Percentiles rank a stretch among this genome's conserved stretches.
Conservation (phyloP, 2,113 vertebrate genomes). For the Scolopax mira region DNA sequence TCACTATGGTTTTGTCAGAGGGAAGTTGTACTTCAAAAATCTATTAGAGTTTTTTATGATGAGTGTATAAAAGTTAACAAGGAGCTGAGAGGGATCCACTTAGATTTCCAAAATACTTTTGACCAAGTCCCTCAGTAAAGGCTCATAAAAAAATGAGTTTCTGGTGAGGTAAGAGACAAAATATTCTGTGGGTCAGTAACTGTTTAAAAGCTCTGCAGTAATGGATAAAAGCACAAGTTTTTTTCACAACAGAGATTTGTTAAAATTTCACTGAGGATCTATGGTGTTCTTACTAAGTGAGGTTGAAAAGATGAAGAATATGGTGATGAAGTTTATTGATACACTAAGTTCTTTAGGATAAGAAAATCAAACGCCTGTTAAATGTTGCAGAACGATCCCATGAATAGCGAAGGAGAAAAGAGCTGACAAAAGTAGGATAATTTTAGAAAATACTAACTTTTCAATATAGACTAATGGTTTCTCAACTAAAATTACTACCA, state of each 20-base stretch:
- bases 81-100: neutral
- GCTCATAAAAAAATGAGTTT: neutral
- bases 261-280: neutral
- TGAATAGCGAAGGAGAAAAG: neutral
- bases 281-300: neutral
- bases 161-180: neutral
- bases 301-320: neutral
- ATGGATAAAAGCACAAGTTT: neutral
- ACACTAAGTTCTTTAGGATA: neutral
- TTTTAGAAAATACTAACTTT: neutral
- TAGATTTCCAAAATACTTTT: neutral
- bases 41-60: neutral
- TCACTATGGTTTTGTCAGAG: neutral
- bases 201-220: neutral
- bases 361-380: neutral
- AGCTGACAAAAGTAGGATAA: neutral
- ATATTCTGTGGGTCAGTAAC: neutral
- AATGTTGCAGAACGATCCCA: neutral
- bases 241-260: neutral
- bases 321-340: neutral
- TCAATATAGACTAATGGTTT: neutral
- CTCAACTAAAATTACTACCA: neutral
- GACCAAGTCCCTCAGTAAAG: neutral
- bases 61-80: neutral
- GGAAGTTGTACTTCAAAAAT: neutral